Evolutionary conservation across 2,113 vertebrate species (phyloP).

Genomic region (Gavialis gangeticus): DNA sequence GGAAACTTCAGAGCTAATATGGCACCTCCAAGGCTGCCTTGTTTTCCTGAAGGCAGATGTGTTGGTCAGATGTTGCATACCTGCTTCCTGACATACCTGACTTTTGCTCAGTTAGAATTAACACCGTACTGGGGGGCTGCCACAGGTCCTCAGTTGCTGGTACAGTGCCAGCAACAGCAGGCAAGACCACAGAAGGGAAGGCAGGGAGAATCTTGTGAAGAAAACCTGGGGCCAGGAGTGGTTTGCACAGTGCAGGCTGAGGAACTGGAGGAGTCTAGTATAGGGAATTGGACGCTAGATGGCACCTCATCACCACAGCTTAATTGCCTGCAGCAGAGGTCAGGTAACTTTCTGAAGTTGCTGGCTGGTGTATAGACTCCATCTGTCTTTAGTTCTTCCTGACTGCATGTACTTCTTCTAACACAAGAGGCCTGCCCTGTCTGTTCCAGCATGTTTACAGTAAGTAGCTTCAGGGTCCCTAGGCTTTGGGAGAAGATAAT

Average conservation of each 20-base stretch:
- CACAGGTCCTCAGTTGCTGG: no score
- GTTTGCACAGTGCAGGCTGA: not conserved
- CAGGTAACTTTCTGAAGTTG: not conserved
- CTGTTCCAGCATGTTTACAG: not conserved
- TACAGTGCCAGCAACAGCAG: not conserved
- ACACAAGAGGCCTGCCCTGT: not conserved
- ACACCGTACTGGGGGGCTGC: no score
- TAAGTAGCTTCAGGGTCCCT: not conserved
- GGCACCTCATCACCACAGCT: not conserved
- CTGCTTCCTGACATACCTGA: no score
- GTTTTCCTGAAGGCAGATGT: no score
- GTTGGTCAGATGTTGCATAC: no score
- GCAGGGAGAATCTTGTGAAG: not conserved
- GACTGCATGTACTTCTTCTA: not conserved
- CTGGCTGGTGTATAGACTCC: not conserved
- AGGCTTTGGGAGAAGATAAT: not conserved
- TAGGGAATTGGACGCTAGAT: not conserved
- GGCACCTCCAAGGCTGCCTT: no score
- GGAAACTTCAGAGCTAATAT: no score
- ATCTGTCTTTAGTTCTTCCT: not conserved
- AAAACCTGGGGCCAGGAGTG: not conserved
- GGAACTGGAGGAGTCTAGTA: not conserved
- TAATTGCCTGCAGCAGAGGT: fast-evolving
- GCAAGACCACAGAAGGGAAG: not conserved
- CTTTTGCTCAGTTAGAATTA: no score